These are phyloP conservation scores for Pinna nobilis DNA, from an alignment of 1,140 invertebrate genomes.

Conservation along the genomic window DNA sequence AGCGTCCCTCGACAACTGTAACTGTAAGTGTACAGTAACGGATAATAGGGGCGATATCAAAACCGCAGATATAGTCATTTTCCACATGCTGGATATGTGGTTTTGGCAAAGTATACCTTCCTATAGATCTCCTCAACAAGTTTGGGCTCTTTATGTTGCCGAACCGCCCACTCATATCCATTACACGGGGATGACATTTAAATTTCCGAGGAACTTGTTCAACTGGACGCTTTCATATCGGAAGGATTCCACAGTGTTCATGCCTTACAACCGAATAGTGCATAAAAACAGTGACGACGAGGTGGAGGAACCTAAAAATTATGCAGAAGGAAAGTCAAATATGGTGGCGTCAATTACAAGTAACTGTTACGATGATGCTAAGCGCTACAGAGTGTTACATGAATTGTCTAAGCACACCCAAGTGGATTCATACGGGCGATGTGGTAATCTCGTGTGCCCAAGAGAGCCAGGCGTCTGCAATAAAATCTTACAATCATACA, in stretches of 20 bases:
- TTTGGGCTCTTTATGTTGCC: constrained; percentile 58
- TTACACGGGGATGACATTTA: constrained; percentile 39
- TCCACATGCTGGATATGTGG: constrained; percentile 54
- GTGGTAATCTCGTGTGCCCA: constrained; percentile 46
- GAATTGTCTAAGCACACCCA: constrained; percentile 77
- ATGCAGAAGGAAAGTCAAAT: constrained; percentile 33
- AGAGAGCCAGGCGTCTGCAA: constrained; percentile 46
- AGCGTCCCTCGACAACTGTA: not conserved
- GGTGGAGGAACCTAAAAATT: constrained; percentile 24
- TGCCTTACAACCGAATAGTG: constrained; percentile 46
- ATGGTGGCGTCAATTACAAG: constrained; percentile 80
- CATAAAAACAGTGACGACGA: not conserved
- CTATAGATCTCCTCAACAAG: constrained; percentile 48
- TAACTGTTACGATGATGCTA: constrained; percentile 78
- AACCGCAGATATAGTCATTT: constrained; percentile 62
- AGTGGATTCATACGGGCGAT: constrained; percentile 80
- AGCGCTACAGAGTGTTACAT: constrained; percentile 76
- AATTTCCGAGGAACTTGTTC: constrained; percentile 45
- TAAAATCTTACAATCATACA: constrained; percentile 81
- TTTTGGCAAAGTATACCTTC: constrained; percentile 42
- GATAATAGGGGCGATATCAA: constrained; percentile 47
- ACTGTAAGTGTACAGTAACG: constrained; percentile 53
- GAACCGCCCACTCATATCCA: constrained; percentile 55
- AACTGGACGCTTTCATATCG: constrained; percentile 67
- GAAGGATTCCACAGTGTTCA: constrained; percentile 54